These are phyloP conservation scores for Cyclophora punctaria DNA, from an alignment of 2,888 invertebrate species.

Conservation along the genomic window DNA sequence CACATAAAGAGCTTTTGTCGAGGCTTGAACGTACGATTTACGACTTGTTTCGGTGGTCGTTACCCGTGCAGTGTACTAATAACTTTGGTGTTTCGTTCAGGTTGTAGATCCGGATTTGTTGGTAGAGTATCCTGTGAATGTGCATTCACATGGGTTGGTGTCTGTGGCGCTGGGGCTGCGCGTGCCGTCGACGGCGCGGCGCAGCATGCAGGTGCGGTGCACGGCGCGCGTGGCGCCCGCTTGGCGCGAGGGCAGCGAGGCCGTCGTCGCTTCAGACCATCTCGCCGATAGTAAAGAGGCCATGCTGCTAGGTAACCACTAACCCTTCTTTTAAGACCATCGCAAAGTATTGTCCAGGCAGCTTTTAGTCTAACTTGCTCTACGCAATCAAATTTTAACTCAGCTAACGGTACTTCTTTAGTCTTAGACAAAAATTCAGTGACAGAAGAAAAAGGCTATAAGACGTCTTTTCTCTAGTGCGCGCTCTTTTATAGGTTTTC, in stretches of 20 bases:
- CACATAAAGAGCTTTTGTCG: too few species aligned
- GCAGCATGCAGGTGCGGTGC: slow-evolving; percentile 63
- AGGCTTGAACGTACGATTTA: too few species aligned
- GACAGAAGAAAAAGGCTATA: too few species aligned
- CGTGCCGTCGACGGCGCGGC: slow-evolving; percentile 43
- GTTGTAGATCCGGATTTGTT: slow-evolving; percentile 54
- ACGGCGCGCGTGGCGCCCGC: slow-evolving; percentile 62
- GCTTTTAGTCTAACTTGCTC: too few species aligned
- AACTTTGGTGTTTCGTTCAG: slow-evolving; percentile 21
- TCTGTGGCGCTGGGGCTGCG: slow-evolving; percentile 58
- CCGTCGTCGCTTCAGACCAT: slow-evolving; percentile 61
- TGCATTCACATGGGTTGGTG: slow-evolving; percentile 56
- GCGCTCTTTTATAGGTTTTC: too few species aligned
- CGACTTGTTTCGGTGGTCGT: too few species aligned
- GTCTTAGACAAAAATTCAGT: too few species aligned
- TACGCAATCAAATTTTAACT: too few species aligned
- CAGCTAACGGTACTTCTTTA: too few species aligned
- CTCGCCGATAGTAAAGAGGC: slow-evolving; percentile 67
- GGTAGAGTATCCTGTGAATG: slow-evolving; percentile 59
- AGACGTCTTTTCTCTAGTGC: too few species aligned
- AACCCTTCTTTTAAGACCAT: background rate
- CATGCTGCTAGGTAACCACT: slow-evolving; percentile 55
- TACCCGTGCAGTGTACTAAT: too few species aligned
- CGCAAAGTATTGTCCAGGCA: background rate
- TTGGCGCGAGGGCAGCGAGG: slow-evolving; percentile 66